Evolutionary conservation across 2,113 vertebrate species (phyloP).

Genomic region (Leiothrix lutea): DNA sequence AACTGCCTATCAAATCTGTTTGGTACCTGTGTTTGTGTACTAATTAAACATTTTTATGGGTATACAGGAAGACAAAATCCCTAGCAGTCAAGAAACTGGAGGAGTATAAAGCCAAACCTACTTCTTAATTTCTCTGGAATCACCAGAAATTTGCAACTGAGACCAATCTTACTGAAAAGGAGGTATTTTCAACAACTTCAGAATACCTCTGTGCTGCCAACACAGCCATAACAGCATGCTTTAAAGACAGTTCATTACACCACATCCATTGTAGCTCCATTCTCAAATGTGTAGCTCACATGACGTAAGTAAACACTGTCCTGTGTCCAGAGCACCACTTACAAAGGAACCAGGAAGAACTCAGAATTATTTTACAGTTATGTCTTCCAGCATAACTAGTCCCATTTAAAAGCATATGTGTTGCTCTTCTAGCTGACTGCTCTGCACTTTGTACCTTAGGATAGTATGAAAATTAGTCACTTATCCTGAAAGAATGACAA

Average conservation of each 20-base stretch:
- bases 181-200: not conserved
- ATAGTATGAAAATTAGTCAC: not conserved
- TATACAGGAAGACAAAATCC: not conserved
- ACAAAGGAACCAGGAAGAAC: not conserved
- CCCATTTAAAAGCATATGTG: not conserved
- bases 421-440: not conserved
- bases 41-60: not conserved
- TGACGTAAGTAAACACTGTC: fast-evolving
- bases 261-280: not conserved
- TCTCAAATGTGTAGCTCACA: not conserved
- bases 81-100: not conserved
- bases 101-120: not conserved
- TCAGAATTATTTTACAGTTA: not conserved
- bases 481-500: not conserved
- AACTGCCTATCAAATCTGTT: not conserved
- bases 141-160: not conserved
- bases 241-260: not conserved
- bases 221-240: not conserved
- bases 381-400: not conserved
- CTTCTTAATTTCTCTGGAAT: not conserved
- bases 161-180: not conserved
- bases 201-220: not conserved
- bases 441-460: not conserved
- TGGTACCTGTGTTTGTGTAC: not conserved
- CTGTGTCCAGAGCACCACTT: not conserved